Conservation (phyloP, 53 echinoderm and acorn worm genomes). For the Crossaster papposus region DNA sequence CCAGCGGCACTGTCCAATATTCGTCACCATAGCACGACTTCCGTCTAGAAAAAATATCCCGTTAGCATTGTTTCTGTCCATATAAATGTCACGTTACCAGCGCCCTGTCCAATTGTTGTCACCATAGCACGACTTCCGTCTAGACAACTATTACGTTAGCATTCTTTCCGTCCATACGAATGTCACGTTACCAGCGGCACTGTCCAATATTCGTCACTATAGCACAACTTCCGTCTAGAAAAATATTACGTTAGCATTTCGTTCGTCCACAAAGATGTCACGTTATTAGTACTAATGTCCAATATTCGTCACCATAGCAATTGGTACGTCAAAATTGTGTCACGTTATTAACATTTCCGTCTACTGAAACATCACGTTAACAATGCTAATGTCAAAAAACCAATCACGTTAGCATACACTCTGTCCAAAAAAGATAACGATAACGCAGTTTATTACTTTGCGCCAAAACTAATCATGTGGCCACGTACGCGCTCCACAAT, state of each 20-base stretch:
- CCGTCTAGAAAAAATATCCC: too few relatives aligned
- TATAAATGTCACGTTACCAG: constrained; percentile 5
- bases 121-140: constrained; percentile 25
- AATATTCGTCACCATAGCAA: not conserved
- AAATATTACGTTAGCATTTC: not conserved
- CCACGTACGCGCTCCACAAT: too few relatives aligned
- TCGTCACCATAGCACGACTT: too few relatives aligned
- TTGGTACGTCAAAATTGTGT: not conserved
- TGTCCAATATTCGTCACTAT: constrained; percentile 27
- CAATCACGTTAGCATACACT: too few relatives aligned
- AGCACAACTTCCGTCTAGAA: constrained; percentile 5
- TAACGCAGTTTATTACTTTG: not conserved
- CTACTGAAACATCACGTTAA: not conserved
- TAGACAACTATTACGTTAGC: not conserved
- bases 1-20: too few relatives aligned
- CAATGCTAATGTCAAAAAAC: not conserved
- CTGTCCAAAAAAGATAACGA: too few relatives aligned
- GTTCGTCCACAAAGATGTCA: not conserved
- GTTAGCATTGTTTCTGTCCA: constrained; percentile 10
- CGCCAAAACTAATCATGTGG: not conserved
- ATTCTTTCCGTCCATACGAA: constrained; percentile 19
- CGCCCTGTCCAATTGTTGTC: constrained; percentile 15
- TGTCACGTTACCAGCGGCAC: constrained; percentile 8
- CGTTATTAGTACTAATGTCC: not conserved
- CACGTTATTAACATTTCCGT: constrained; percentile 3